Evolutionary conservation across 2,888 invertebrate genomes (phyloP).

Genomic region (Saturnia pavonia): DNA sequence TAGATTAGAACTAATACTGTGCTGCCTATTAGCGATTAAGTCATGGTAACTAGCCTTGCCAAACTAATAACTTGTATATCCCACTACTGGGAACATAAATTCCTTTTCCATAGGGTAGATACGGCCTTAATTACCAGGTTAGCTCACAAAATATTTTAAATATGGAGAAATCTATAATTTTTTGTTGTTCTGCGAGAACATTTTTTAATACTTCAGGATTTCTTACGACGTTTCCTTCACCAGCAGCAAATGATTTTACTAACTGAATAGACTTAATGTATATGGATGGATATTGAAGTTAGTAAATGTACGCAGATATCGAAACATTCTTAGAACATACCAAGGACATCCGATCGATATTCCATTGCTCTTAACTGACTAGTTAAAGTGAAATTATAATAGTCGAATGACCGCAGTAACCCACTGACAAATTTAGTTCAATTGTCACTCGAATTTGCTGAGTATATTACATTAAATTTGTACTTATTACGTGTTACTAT

Average conservation of each 20-base stretch:
- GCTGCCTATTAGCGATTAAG: too few species aligned
- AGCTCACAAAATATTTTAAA: too few species aligned
- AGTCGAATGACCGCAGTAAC: neutral
- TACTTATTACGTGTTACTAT: too few species aligned
- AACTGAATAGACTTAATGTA: neutral
- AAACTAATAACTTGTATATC: too few species aligned
- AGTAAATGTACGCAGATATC: neutral
- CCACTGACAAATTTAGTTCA: neutral
- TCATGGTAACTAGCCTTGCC: too few species aligned
- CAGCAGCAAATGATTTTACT: neutral
- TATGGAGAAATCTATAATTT: neutral
- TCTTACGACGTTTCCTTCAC: neutral
- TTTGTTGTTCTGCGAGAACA: neutral
- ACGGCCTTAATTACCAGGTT: too few species aligned
- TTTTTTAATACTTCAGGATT: neutral
- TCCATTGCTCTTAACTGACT: neutral
- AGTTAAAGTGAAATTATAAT: neutral
- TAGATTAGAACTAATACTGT: too few species aligned
- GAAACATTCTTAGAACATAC: neutral
- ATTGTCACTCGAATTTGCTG: neutral
- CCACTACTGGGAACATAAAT: too few species aligned
- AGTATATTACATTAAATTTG: neutral
- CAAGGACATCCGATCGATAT: neutral
- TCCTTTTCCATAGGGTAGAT: too few species aligned
- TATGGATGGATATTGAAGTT: neutral